Evolutionary conservation across 2,113 vertebrate species (phyloP).

Genomic region (Corythornis vintsioides): DNA sequence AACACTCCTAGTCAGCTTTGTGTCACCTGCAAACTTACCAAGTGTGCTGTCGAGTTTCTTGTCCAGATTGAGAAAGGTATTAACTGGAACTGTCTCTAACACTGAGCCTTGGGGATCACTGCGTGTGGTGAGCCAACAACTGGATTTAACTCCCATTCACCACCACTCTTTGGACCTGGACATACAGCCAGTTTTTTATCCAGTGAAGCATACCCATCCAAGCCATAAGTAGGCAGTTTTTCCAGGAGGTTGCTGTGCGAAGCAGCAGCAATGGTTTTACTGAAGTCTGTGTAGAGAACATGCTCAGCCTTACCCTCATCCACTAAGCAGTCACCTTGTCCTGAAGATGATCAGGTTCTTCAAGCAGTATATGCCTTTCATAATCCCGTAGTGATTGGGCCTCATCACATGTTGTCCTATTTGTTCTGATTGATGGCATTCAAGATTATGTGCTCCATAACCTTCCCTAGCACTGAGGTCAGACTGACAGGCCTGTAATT

Average conservation of each 20-base stretch:
- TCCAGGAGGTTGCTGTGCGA: background rate
- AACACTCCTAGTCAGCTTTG: fast-evolving
- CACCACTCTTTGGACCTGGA: background rate
- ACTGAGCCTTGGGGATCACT: background rate
- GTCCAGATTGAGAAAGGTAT: background rate
- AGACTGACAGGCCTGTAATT: background rate
- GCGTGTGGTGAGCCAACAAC: background rate
- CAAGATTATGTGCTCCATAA: background rate
- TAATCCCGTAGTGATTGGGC: fast-evolving
- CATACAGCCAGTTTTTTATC: background rate
- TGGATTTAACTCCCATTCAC: background rate
- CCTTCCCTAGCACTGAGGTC: fast-evolving
- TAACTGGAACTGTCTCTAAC: background rate
- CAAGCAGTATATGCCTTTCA: background rate
- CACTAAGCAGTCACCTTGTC: too few relatives aligned
- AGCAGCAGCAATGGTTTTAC: background rate
- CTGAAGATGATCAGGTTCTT: too few relatives aligned
- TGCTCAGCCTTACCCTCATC: background rate
- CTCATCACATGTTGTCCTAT: background rate
- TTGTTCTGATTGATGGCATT: fast-evolving
- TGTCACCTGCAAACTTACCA: fast-evolving
- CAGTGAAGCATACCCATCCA: background rate
- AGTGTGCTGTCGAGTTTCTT: fast-evolving
- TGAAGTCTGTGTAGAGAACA: background rate
- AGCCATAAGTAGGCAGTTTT: background rate